These are phyloP conservation scores for Diachasmimorpha longicaudata DNA, from an alignment of 1,140 invertebrate species.

Conservation along the genomic window DNA sequence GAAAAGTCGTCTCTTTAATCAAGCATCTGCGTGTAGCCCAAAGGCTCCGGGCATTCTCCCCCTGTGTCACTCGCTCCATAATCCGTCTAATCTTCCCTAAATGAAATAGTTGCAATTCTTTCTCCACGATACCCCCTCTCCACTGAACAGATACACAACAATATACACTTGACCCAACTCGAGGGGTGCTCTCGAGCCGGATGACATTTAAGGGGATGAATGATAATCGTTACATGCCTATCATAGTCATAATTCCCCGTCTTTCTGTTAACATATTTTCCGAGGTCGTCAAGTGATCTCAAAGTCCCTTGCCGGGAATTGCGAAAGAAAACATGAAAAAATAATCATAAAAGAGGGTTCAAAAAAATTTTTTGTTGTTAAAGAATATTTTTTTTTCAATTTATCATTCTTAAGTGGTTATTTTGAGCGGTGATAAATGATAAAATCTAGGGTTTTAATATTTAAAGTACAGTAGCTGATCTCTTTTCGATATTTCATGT, in stretches of 20 bases:
- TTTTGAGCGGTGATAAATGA: too few relatives aligned
- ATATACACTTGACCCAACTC: slow-evolving; percentile 27
- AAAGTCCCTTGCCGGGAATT: neutral
- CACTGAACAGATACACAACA: neutral
- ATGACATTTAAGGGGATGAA: slow-evolving; percentile 27
- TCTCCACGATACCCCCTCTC: slow-evolving; percentile 24
- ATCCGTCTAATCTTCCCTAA: slow-evolving; percentile 56
- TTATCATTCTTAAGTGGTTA: too few relatives aligned
- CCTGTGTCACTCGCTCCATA: slow-evolving; percentile 27
- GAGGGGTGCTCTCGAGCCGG: slow-evolving; percentile 6
- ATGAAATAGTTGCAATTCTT: slow-evolving; percentile 58
- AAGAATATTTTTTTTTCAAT: too few relatives aligned
- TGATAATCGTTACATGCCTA: slow-evolving; percentile 21
- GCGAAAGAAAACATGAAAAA: too few relatives aligned
- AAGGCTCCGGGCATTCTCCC: slow-evolving; percentile 26
- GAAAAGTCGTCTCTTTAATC: slow-evolving; percentile 9
- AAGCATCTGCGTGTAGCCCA: slow-evolving; percentile 6
- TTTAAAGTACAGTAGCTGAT: too few relatives aligned
- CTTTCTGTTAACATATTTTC: slow-evolving; percentile 28
- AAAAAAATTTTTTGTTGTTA: too few relatives aligned
- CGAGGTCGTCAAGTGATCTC: neutral
- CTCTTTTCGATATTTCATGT: too few relatives aligned
- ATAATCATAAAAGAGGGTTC: too few relatives aligned
- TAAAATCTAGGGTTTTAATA: too few relatives aligned
- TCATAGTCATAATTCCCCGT: slow-evolving; percentile 24